Conservation (phyloP, 2,113 vertebrate genomes). For the Eudyptes chrysolophus region DNA sequence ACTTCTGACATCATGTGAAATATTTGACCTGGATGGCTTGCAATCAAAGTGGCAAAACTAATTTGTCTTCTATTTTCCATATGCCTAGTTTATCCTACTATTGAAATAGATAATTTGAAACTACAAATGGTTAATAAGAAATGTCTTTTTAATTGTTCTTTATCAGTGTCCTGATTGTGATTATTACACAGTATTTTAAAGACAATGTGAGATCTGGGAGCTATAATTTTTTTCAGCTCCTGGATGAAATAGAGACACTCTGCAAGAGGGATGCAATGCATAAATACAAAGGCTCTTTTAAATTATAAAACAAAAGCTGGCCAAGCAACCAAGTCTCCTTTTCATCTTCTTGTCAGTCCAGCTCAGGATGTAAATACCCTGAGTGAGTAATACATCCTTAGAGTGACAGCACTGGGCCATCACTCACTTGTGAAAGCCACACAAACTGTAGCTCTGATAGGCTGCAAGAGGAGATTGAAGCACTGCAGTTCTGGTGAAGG, state of each 20-base stretch:
- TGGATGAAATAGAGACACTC: constrained; percentile 2
- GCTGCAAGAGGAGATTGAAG: not conserved
- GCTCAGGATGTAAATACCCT: not conserved
- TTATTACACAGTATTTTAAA: constrained; percentile 6
- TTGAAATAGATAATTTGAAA: not conserved
- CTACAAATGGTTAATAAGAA: not conserved
- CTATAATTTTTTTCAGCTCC: not conserved
- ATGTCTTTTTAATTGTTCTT: not conserved
- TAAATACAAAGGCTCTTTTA: constrained; percentile 38
- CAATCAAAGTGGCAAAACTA: not conserved
- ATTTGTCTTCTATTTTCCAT: not conserved
- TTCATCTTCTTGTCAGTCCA: constrained; percentile 32
- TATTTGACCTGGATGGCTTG: not conserved
- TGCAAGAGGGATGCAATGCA: not conserved
- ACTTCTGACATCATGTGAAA: not conserved
- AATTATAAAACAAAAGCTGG: constrained; percentile 49
- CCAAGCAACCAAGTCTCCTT: not conserved
- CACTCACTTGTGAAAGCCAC: constrained; percentile 25
- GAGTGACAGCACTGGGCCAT: constrained; percentile 19
- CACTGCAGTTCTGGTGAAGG: not conserved
- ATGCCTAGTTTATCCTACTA: not conserved
- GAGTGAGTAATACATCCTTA: constrained; percentile 6
- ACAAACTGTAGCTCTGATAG: not conserved
- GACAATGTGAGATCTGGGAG: not conserved
- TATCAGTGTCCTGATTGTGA: not conserved